Evolutionary conservation across 1,140 invertebrate species (phyloP), one percentile per base, ranked within the genome.

Genomic region (Mercenaria mercenaria): DNA sequence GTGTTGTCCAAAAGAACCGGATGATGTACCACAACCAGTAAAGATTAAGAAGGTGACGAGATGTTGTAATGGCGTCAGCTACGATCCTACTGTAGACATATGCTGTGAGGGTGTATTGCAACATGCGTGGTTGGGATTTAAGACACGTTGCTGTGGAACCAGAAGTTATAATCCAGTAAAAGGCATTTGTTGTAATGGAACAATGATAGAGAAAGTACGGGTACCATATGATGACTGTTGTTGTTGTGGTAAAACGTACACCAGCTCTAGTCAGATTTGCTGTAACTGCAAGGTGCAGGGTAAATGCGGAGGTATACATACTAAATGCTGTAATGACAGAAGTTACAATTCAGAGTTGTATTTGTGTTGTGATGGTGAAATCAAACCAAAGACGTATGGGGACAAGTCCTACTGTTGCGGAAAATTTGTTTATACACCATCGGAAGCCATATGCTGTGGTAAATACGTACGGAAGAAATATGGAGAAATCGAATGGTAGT

Each of bases 111-210:
- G 81, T 11, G 43, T 41, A 34, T 13, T 83, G 32, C 80, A 83
- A 34, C 80, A 83, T 43, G 80, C 34, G 11, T 83, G 80, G 82
- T n/a, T 56, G 2, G 84, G 84, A 29, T 20, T 59, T 18, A 52
- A 77, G 37, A 76, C 84, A 23, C 20, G 67, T 3, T 87, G 84
- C 43, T 87, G 84, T 61, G 84, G 72, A 47, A 18, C 43, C 15
- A 87, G 50, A 61, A 87, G 84, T 61, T 87, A 87, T 50, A 87
- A 87, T 50, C 84, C 84, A 77, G 84, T 77, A 23, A 50, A 29
- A 77, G 84, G 84, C 6, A 39, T 87, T 37, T 87, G 84, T 67
- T 77, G 69, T 43, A 77, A 87, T 34, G 69, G 84, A 37, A 56
- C 43, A 34, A 61, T 87, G 69, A 34, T 87, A 18, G 23, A 11